Conservation (phyloP, 64 coral and sea anemone species). For the Astreopora myriophthalma region DNA sequence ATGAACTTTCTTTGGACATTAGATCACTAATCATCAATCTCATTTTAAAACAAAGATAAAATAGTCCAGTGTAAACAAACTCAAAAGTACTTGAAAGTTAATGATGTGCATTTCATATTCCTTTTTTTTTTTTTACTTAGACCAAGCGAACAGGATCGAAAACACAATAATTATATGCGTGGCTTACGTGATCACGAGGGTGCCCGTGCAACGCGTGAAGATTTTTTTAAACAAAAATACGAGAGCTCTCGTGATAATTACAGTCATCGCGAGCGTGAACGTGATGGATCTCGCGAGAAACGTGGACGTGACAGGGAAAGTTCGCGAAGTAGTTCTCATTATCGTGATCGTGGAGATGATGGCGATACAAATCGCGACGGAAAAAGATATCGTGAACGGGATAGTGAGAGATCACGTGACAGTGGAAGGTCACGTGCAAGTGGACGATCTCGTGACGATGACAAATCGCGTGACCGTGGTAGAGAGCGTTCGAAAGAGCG, state of each 20-base stretch:
- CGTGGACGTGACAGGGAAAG: constrained; percentile 40
- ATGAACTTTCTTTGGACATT: too few species aligned
- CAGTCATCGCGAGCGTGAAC: constrained; percentile 16
- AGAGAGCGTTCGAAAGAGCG: constrained; percentile 49
- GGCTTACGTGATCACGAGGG: constrained; percentile 2
- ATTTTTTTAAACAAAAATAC: neutral
- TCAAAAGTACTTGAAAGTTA: too few species aligned
- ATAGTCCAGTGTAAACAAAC: too few species aligned
- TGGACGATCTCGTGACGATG: neutral
- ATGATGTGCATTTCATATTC: neutral
- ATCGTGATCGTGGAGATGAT: constrained; percentile 28
- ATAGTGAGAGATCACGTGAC: constrained; percentile 26
- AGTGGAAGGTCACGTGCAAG: neutral
- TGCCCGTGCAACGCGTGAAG: neutral
- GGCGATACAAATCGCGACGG: neutral
- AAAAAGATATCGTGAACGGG: constrained; percentile 24
- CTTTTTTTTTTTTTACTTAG: neutral
- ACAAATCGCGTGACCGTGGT: constrained; percentile 33
- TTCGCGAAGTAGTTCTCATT: neutral
- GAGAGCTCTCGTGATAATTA: constrained; percentile 14
- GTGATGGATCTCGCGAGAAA: constrained; percentile 23
- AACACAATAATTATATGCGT: constrained; percentile 1
- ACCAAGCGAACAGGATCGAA: neutral
- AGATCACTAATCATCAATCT: too few species aligned
- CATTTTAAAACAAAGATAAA: too few species aligned